Evolutionary conservation across 2,113 vertebrate genomes (phyloP).

Genomic region (Oreocharis arfaki): DNA sequence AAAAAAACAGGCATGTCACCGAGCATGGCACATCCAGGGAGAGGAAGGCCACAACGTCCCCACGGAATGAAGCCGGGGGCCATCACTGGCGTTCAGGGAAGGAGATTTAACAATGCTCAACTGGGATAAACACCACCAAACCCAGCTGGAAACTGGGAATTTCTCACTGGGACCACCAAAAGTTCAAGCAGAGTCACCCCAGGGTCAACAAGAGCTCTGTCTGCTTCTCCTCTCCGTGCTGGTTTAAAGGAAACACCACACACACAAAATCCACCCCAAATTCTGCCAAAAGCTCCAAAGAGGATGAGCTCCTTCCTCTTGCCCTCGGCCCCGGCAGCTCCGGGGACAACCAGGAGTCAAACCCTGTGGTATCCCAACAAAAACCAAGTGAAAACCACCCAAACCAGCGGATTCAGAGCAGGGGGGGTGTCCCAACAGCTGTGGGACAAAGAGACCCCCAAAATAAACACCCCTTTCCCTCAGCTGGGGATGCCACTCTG

Average conservation of each 20-base stretch:
- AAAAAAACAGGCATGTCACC: background rate
- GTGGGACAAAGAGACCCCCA: background rate
- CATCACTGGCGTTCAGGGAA: fast-evolving
- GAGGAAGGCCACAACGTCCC: background rate
- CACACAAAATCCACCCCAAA: background rate
- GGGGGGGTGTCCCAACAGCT: background rate
- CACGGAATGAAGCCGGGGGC: fast-evolving
- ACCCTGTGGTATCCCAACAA: background rate
- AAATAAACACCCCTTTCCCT: background rate
- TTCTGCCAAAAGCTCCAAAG: background rate
- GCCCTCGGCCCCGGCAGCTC: background rate
- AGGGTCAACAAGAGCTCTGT: fast-evolving
- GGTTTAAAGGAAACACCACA: background rate
- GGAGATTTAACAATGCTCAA: fast-evolving
- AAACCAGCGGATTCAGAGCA: background rate
- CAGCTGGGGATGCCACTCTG: background rate
- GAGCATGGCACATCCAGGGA: fast-evolving
- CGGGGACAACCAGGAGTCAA: background rate
- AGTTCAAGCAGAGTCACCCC: background rate
- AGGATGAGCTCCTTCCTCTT: background rate
- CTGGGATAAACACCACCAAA: background rate
- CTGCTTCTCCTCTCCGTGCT: fast-evolving
- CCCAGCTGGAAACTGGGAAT: background rate
- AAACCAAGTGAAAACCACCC: background rate
- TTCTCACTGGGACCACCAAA: background rate